A percentile compares a stretch with the other conserved stretches of the same genome.
Conservation (phyloP, 2,113 vertebrate species). For the Pelmatolapia mariae region DNA sequence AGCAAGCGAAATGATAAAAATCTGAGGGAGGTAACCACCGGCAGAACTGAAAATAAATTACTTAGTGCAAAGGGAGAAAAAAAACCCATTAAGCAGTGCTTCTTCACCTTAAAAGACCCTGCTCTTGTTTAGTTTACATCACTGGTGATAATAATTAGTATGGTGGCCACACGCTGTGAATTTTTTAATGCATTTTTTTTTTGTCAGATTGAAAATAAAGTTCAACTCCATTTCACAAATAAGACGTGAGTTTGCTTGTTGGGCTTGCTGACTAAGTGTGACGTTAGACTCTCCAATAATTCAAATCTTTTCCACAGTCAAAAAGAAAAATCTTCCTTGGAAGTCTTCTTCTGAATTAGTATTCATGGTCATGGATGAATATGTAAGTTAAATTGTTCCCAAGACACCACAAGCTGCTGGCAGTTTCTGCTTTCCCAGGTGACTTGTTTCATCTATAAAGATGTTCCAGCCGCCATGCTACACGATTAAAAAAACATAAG, state of each 20-base stretch:
- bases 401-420: conserved; percentile 42
- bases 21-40: neutral
- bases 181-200: neutral
- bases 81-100: neutral
- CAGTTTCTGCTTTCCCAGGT: conserved; percentile 63
- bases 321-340: neutral
- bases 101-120: conserved; percentile 12
- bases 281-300: neutral
- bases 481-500: neutral
- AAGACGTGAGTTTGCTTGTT: neutral
- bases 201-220: neutral
- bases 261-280: neutral
- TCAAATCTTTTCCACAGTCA: conserved; percentile 4
- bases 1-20: neutral
- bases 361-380: conserved; percentile 42
- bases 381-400: conserved; percentile 51
- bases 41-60: neutral
- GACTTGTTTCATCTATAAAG: conserved; percentile 61
- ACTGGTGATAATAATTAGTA: conserved; percentile 34
- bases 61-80: neutral
- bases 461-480: conserved; percentile 25
- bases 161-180: neutral
- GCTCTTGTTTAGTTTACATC: neutral
- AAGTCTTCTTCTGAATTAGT: conserved; percentile 21
- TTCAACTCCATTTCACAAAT: neutral